Evolutionary conservation across 2,113 vertebrate species (phyloP).

Genomic region (Lanius collurio): DNA sequence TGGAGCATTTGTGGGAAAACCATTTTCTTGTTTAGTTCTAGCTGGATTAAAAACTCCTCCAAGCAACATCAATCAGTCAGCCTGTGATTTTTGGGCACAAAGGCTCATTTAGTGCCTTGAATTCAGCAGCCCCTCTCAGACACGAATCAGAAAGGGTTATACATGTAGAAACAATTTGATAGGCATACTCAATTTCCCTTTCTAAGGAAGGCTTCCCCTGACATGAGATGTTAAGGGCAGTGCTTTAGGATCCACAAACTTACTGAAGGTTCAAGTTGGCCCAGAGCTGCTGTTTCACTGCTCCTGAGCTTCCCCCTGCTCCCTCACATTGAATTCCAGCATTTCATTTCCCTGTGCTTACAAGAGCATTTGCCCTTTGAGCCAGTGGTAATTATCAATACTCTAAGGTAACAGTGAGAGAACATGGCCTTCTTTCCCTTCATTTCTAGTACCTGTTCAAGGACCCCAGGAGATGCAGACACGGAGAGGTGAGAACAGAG

Average conservation of each 20-base stretch:
- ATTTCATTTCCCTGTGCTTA: background rate
- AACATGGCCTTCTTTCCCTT: background rate
- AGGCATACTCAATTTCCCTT: background rate
- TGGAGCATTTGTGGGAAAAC: background rate
- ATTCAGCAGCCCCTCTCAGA: background rate
- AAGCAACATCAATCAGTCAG: background rate
- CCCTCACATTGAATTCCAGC: background rate
- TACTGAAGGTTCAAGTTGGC: background rate
- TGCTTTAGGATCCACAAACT: background rate
- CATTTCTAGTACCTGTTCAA: background rate
- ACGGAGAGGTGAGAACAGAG: background rate
- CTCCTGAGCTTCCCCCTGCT: background rate
- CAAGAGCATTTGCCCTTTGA: background rate
- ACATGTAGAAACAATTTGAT: background rate
- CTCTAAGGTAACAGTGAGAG: background rate
- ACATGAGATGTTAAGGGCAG: background rate
- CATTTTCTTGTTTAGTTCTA: background rate
- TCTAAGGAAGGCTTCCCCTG: background rate
- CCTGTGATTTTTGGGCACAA: background rate
- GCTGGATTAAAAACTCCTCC: background rate
- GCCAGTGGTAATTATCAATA: background rate
- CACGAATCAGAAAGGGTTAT: background rate
- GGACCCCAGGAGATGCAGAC: background rate
- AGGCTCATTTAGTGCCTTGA: background rate
- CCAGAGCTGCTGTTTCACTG: background rate